Conservation (phyloP, 2,797 vertebrate species). For the Mallotus villosus region DNA sequence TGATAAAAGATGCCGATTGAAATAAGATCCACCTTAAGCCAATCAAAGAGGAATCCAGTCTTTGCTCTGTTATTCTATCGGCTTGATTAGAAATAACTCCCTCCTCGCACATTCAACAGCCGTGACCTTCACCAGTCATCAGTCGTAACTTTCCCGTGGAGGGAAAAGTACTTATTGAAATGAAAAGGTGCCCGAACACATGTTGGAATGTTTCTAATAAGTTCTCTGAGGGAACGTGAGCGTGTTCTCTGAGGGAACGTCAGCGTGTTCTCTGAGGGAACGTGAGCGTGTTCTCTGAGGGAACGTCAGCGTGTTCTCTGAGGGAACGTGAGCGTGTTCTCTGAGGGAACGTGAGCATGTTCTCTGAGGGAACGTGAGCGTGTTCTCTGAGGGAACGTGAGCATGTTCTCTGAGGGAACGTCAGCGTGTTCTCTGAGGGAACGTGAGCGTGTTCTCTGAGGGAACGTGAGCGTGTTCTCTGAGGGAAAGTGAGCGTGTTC, state of each 20-base stretch:
- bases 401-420: too few species aligned
- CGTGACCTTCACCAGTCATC: conserved; percentile 59
- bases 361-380: neutral
- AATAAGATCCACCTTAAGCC: conserved; percentile 73
- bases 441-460: neutral
- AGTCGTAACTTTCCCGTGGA: neutral
- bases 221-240: neutral
- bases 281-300: too few species aligned
- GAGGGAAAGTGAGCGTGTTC: too few species aligned
- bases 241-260: neutral
- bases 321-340: conserved; percentile 1
- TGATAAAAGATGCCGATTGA: conserved; percentile 77
- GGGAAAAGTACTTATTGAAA: neutral
- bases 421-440: conserved; percentile 2
- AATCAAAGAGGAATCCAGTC: conserved; percentile 72
- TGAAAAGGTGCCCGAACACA: conserved; percentile 1
- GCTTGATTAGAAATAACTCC: conserved; percentile 73
- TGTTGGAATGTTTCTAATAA: neutral
- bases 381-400: neutral
- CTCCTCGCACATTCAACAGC: conserved; percentile 53
- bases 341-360: neutral
- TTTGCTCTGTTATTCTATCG: conserved; percentile 62
- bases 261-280: neutral
- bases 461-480: conserved; percentile 1
- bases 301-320: too few species aligned